A percentile compares a stretch with the other conserved stretches of the same genome.
Evolutionary conservation across 2,113 vertebrate genomes (phyloP).

Genomic region (Xyrauchen texanus): DNA sequence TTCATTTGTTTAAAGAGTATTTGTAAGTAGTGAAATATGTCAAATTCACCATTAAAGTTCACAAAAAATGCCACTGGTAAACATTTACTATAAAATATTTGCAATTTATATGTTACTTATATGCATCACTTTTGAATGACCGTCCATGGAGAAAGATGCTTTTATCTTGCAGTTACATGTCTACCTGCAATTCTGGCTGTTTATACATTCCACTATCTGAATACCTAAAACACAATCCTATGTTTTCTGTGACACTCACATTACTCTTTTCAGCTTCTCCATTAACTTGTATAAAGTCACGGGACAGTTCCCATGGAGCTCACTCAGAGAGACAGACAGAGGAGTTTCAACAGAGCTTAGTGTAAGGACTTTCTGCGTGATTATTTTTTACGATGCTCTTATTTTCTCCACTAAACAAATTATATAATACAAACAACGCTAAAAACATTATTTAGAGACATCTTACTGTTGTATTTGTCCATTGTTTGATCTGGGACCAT

Average conservation of each 20-base stretch:
- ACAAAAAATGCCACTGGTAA: too few relatives aligned
- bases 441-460: neutral
- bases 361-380: slow-evolving; percentile 70
- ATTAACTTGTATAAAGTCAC: slow-evolving; percentile 93
- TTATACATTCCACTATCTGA: too few relatives aligned
- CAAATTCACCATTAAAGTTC: too few relatives aligned
- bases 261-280: slow-evolving; percentile 77
- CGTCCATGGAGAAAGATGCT: too few relatives aligned
- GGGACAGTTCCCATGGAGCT: slow-evolving; percentile 98
- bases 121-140: too few relatives aligned
- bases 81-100: too few relatives aligned
- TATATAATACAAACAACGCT: neutral
- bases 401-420: neutral
- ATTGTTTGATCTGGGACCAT: slow-evolving; percentile 14
- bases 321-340: slow-evolving; percentile 92
- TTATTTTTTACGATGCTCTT: neutral
- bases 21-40: too few relatives aligned
- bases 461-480: neutral
- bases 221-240: neutral
- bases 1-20: too few relatives aligned
- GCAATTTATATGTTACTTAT: too few relatives aligned
- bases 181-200: too few relatives aligned
- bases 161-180: too few relatives aligned
- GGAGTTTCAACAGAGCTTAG: slow-evolving; percentile 88
- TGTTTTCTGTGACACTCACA: neutral